phyloP scores from a whole-genome alignment of 2,888 invertebrate species.

The Bursaphelenchus okinawaensis region DNA sequence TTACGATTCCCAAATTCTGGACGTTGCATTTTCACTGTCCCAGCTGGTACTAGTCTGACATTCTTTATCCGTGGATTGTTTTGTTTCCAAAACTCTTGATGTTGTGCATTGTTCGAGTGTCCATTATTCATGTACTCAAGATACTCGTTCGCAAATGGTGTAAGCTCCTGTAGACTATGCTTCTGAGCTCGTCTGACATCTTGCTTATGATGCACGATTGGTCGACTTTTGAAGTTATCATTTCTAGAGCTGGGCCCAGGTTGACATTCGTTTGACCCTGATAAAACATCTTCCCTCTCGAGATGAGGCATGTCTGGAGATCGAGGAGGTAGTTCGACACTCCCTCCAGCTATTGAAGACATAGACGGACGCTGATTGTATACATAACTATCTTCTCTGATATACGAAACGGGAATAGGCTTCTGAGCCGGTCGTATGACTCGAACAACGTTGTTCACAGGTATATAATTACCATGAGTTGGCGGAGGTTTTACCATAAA shows the following conservation, averaged over 20 bases:
- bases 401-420: not conserved
- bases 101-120: not conserved
- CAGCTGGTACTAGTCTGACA: not conserved
- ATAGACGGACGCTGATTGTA: not conserved
- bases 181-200: not conserved
- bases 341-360: not conserved
- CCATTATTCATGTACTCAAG: not conserved
- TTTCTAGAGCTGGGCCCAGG: not conserved
- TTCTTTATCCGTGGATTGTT: not conserved
- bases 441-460: not conserved
- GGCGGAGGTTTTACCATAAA: not conserved
- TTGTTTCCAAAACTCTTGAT: not conserved
- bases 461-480: not conserved
- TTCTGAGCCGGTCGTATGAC: not conserved
- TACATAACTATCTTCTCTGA: not conserved
- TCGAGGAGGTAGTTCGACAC: not conserved
- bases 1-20: not conserved
- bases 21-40: not conserved
- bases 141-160: not conserved
- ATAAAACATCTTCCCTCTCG: constrained; percentile 2
- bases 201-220: not conserved
- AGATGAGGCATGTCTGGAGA: constrained; percentile 14
- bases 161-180: not conserved
- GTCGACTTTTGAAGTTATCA: not conserved
- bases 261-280: not conserved